These are phyloP conservation scores for Phylloscopus trochilus DNA, from an alignment of 2,113 vertebrate species.

Conservation along the genomic window DNA sequence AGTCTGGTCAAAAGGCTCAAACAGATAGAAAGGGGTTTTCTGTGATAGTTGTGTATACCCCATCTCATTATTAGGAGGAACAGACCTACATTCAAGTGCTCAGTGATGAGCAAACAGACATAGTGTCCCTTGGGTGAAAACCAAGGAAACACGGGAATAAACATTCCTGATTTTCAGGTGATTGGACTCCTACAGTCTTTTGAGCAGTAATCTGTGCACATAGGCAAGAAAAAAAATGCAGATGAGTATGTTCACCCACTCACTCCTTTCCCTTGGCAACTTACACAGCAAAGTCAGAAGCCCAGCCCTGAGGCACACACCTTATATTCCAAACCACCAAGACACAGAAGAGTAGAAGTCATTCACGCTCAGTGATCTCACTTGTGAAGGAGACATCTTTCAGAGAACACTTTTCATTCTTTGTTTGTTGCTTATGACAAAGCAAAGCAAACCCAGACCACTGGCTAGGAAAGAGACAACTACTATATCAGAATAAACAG, in stretches of 20 bases:
- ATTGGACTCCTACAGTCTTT: not conserved
- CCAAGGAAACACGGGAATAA: not conserved
- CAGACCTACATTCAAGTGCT: not conserved
- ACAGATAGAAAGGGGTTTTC: not conserved
- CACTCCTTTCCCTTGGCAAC: not conserved
- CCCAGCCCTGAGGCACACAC: not conserved
- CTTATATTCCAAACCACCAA: not conserved
- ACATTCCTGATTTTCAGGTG: not conserved
- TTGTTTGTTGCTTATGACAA: not conserved
- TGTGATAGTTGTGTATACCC: fast-evolving
- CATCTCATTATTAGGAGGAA: not conserved
- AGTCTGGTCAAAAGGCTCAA: not conserved
- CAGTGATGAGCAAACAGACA: fast-evolving
- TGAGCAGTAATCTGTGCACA: not conserved
- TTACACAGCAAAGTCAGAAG: not conserved
- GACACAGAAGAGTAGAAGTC: not conserved
- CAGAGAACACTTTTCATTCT: not conserved
- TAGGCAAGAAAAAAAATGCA: not conserved
- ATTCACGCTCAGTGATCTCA: not conserved
- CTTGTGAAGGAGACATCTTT: not conserved
- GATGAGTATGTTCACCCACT: not conserved
- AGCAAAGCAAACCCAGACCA: not conserved
- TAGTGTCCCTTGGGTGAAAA: fast-evolving
- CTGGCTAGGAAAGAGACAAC: not conserved
- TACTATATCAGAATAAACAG: not conserved